Percentiles rank a stretch among this genome's conserved stretches.
phyloP scores from a whole-genome alignment of 2,113 vertebrate genomes.

The Calidris pygmaea region DNA sequence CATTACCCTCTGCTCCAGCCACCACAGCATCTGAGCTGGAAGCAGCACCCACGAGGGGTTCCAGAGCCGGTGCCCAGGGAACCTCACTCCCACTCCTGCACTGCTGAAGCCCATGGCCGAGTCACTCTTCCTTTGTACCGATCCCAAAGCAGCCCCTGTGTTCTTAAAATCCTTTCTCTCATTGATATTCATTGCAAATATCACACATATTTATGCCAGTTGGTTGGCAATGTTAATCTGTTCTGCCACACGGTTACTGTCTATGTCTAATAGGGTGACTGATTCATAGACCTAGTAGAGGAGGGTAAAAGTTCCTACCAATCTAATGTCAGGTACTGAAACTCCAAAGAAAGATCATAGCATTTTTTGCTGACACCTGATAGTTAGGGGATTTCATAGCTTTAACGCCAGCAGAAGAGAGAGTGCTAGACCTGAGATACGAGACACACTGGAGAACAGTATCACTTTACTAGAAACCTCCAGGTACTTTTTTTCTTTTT shows the following conservation, averaged over 20 bases:
- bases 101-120: fast-evolving
- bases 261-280: neutral
- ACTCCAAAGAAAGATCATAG: neutral
- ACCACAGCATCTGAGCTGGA: neutral
- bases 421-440: neutral
- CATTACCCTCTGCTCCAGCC: fast-evolving
- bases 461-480: neutral
- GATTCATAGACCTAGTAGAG: neutral
- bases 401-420: neutral
- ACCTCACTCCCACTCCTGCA: neutral
- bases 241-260: neutral
- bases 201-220: neutral
- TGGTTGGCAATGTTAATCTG: fast-evolving
- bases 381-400: neutral
- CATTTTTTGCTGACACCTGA: neutral
- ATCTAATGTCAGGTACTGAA: neutral
- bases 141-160: neutral
- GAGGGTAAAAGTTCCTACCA: neutral
- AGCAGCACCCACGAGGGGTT: fast-evolving
- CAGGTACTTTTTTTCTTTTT: neutral
- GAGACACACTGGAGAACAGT: neutral
- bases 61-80: fast-evolving
- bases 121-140: neutral
- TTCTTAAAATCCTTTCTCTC: neutral
- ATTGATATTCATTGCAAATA: neutral